phyloP scores from a whole-genome alignment of 2,888 invertebrate genomes.

The Cylloceria caligata region DNA sequence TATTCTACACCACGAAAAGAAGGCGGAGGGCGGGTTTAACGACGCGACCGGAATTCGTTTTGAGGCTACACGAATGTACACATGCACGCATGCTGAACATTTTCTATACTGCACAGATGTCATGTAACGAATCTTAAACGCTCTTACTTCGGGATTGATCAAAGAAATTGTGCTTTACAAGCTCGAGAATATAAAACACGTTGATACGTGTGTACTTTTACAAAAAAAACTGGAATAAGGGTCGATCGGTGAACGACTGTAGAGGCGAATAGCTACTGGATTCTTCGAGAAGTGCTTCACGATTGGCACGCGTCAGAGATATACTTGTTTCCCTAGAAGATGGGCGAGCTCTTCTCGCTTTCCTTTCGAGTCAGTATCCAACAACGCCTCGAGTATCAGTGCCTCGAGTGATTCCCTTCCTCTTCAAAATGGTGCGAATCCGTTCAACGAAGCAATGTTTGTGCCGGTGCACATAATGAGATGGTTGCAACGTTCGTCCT shows the following conservation, averaged over 20 bases:
- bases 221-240: slow-evolving; percentile 12
- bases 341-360: slow-evolving; percentile 43
- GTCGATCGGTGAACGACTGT: not conserved
- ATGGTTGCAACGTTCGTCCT: not conserved
- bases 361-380: slow-evolving; percentile 37
- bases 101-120: slow-evolving; percentile 16
- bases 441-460: not conserved
- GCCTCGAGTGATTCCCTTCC: not conserved
- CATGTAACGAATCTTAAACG: slow-evolving; percentile 51
- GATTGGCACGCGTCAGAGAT: slow-evolving; percentile 83
- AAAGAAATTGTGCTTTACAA: slow-evolving; percentile 43
- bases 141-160: slow-evolving; percentile 57
- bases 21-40: slow-evolving; percentile 69
- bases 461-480: not conserved
- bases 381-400: slow-evolving; percentile 23
- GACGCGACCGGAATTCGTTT: slow-evolving; percentile 73
- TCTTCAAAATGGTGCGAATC: slow-evolving; percentile 33
- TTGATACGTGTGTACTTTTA: not conserved
- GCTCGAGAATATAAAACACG: slow-evolving; percentile 21
- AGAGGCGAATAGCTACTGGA: not conserved
- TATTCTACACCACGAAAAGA: slow-evolving; percentile 43
- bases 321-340: slow-evolving; percentile 73
- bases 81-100: slow-evolving; percentile 59
- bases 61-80: slow-evolving; percentile 67
- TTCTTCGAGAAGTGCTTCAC: slow-evolving; percentile 63